A percentile compares a stretch with the other conserved stretches of the same genome.
phyloP scores from a whole-genome alignment of 2,113 vertebrate species.

The Callopanchax toddi region DNA sequence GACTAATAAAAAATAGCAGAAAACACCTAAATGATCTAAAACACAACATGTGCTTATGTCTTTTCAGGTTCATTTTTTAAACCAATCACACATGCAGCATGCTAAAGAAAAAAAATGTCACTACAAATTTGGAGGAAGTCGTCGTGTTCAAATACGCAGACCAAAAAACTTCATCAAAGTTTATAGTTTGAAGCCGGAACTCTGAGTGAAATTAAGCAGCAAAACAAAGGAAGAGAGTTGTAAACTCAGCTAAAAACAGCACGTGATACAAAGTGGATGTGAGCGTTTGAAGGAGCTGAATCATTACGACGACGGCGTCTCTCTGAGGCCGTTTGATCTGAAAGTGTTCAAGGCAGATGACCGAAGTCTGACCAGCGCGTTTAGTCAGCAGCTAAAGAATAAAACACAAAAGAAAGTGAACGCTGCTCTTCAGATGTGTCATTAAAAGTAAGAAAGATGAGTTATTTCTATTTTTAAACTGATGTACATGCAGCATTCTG shows the following conservation, averaged over 20 bases:
- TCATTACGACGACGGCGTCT: slow-evolving; percentile 24
- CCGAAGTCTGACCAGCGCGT: slow-evolving; percentile 48
- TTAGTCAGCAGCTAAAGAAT: slow-evolving; percentile 37
- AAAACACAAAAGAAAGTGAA: slow-evolving; percentile 41
- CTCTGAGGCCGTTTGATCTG: slow-evolving; percentile 36
- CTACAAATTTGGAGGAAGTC: background rate
- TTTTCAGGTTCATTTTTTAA: too few relatives aligned
- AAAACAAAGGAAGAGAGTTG: slow-evolving; percentile 21
- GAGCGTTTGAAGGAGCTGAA: slow-evolving; percentile 37
- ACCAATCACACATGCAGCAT: too few relatives aligned
- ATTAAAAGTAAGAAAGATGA: slow-evolving; percentile 19
- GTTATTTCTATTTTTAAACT: slow-evolving; percentile 6
- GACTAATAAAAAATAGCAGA: too few relatives aligned
- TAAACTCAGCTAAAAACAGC: slow-evolving; percentile 11
- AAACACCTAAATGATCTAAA: too few relatives aligned
- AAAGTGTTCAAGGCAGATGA: slow-evolving; percentile 35
- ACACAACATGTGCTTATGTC: too few relatives aligned
- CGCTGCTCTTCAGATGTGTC: slow-evolving; percentile 20
- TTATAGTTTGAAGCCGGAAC: background rate
- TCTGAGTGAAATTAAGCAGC: slow-evolving; percentile 12
- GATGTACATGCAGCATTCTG: background rate
- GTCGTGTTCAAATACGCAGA: background rate
- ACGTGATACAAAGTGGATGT: slow-evolving; percentile 27
- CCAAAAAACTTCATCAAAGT: background rate
- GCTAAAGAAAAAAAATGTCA: background rate